Evolutionary conservation across 2,797 vertebrate species (phyloP).

Genomic region (Enteromius paludinosus): DNA sequence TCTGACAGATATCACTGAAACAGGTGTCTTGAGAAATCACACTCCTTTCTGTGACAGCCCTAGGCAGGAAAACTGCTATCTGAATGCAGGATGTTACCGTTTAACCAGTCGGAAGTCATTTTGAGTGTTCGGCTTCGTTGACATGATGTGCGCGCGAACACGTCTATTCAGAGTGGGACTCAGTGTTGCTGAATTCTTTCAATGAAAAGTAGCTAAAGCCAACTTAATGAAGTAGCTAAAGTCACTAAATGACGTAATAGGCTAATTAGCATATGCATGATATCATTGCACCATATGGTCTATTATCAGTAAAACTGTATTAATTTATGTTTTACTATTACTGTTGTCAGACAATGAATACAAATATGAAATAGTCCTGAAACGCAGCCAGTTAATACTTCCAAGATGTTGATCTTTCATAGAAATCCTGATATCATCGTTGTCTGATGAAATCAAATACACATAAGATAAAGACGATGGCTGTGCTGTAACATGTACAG

Average conservation of each 20-base stretch:
- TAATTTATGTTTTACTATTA: neutral
- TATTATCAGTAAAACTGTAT: neutral
- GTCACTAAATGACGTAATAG: neutral
- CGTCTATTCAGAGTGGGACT: neutral
- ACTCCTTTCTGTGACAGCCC: neutral
- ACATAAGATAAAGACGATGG: neutral
- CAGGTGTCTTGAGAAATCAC: constrained; percentile 1
- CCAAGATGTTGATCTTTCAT: neutral
- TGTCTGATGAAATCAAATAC: neutral
- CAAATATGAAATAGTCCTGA: neutral
- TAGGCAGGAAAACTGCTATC: neutral
- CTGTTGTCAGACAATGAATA: neutral
- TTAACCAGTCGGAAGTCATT: constrained; percentile 2
- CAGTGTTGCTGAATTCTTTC: neutral
- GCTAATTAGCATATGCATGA: neutral
- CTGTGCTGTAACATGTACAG: neutral
- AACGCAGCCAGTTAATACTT: neutral
- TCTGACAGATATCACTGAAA: constrained; percentile 19
- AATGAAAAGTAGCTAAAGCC: neutral
- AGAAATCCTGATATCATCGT: neutral
- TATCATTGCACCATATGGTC: neutral
- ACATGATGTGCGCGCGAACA: neutral
- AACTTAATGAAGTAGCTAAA: no score
- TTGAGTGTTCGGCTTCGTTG: neutral
- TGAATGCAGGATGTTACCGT: neutral